Percentiles rank a stretch among this genome's conserved stretches.
Evolutionary conservation across 92 coral and sea anemone genomes (phyloP).

Genomic region (Zoanthus sociatus): DNA sequence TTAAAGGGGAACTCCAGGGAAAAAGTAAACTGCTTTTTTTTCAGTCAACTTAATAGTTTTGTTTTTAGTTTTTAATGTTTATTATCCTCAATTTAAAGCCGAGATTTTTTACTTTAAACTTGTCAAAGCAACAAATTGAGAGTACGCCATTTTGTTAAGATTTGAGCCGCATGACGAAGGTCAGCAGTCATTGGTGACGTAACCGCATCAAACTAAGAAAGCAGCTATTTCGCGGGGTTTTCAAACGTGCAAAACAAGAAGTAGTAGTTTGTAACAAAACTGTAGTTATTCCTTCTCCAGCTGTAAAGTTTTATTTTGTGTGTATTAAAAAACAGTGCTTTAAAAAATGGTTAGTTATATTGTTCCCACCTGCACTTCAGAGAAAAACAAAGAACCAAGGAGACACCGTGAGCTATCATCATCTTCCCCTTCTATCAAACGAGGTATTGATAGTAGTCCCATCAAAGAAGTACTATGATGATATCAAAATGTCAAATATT

Average conservation of each 20-base stretch:
- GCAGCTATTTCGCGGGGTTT: background rate
- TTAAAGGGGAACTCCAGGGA: no score
- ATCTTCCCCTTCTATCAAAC: background rate
- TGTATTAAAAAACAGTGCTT: background rate
- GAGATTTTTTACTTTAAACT: background rate
- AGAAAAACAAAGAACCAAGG: background rate
- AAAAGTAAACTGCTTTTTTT: no score
- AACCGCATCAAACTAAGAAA: background rate
- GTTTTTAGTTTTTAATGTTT: no score
- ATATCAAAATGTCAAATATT: no score
- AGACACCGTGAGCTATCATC: background rate
- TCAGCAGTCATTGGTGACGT: background rate
- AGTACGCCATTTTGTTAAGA: slow-evolving; percentile 1
- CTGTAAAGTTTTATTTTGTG: background rate
- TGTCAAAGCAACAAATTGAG: background rate
- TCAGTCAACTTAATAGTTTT: no score
- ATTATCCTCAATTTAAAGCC: background rate
- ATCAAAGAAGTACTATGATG: no score
- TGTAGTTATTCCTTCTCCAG: background rate
- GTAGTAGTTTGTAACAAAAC: background rate
- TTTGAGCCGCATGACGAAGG: slow-evolving; percentile 14
- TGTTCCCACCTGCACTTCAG: background rate
- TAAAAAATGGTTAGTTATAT: background rate
- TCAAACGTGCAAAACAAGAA: slow-evolving; percentile 2
- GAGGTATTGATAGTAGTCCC: no score